A percentile compares a stretch with the other conserved stretches of the same genome.
These are phyloP conservation scores for Heliocidaris tuberculata DNA, from an alignment of 35 echinoderm and acorn worm species.

Conservation along the genomic window DNA sequence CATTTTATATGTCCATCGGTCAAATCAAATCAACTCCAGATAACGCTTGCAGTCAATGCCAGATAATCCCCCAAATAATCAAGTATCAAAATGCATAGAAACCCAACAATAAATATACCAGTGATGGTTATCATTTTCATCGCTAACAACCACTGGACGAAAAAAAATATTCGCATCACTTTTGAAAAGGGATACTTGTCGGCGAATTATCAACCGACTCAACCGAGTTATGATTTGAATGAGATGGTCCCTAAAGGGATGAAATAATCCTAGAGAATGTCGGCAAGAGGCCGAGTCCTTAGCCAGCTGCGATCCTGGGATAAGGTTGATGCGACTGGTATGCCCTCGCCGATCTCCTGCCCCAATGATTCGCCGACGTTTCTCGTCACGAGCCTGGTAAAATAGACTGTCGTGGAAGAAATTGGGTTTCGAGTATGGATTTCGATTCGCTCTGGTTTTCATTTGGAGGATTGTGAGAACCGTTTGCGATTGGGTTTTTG, in stretches of 20 bases:
- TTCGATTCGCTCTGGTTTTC: neutral
- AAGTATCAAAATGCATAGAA: neutral
- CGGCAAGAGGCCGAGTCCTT: neutral
- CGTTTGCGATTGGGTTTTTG: neutral
- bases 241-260: neutral
- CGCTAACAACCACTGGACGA: neutral
- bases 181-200: constrained; percentile 1
- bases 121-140: neutral
- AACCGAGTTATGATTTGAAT: constrained; percentile 35
- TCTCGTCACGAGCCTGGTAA: neutral
- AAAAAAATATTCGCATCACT: neutral
- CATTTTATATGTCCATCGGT: neutral
- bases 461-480: neutral
- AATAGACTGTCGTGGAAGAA: neutral
- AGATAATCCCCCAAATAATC: neutral
- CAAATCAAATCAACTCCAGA: constrained; percentile 27
- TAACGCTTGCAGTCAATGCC: neutral
- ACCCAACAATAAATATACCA: neutral
- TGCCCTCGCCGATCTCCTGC: neutral
- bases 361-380: neutral
- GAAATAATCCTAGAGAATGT: constrained; percentile 35
- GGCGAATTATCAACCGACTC: constrained; percentile 35
- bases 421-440: neutral
- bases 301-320: neutral
- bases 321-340: constrained; percentile 38